A percentile compares a stretch with the other conserved stretches of the same genome.
Conservation (phyloP, 2,113 vertebrate genomes). For the Calyptomena viridis region DNA sequence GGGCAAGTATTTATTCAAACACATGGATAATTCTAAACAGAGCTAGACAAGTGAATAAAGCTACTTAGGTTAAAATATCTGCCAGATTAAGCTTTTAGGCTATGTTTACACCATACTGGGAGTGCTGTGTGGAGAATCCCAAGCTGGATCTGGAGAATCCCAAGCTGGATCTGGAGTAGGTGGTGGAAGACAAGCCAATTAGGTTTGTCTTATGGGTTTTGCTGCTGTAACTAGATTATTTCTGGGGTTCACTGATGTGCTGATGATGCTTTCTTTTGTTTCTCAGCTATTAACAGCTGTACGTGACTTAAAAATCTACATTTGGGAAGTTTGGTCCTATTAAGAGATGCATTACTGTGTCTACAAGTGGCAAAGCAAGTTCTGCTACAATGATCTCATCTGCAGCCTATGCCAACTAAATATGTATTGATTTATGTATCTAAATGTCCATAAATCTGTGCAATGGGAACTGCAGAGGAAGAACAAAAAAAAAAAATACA, state of each 20-base stretch:
- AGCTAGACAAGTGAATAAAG: not conserved
- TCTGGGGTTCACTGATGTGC: not conserved
- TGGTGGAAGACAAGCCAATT: not conserved
- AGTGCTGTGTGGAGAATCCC: not conserved
- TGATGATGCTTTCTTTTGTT: not conserved
- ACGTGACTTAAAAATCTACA: not conserved
- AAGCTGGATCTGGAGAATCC: not conserved
- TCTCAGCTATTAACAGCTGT: not conserved
- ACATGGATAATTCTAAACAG: not conserved
- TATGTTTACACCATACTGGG: not conserved
- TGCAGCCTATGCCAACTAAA: not conserved
- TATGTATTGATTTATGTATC: not conserved
- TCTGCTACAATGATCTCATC: not conserved
- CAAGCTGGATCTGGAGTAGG: not conserved
- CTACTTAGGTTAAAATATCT: not conserved
- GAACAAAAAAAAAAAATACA: not conserved
- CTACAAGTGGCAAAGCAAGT: not conserved
- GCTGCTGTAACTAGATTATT: not conserved
- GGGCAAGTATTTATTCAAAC: not conserved
- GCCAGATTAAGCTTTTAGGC: not conserved
- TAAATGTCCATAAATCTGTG: not conserved
- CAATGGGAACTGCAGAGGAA: not conserved
- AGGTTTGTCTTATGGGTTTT: not conserved
- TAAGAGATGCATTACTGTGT: not conserved
- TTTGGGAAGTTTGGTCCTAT: not conserved